These are phyloP conservation scores for Saccopteryx leptura DNA, from an alignment of 2,113 vertebrate species.

Conservation along the genomic window DNA sequence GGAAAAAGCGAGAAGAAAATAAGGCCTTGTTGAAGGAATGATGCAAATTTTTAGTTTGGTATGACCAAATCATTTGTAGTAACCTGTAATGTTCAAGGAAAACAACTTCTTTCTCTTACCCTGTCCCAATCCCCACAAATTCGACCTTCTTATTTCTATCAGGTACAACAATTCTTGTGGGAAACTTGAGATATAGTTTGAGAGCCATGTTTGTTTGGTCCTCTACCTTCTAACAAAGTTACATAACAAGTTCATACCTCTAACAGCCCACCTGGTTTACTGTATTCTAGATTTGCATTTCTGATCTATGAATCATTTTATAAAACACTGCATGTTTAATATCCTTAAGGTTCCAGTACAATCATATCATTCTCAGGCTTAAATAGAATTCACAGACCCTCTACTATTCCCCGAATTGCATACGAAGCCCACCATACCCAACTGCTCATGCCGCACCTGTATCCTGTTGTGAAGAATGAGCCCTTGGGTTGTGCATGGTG, in stretches of 20 bases:
- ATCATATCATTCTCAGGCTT: background rate
- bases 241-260: background rate
- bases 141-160: background rate
- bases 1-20: conserved; percentile 14
- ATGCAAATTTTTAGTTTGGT: background rate
- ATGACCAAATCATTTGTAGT: background rate
- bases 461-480: background rate
- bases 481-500: background rate
- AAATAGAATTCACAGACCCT: background rate
- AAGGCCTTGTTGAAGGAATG: background rate
- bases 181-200: background rate
- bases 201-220: background rate
- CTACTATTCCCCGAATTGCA: background rate
- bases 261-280: background rate
- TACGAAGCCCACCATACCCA: background rate
- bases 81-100: conserved; percentile 4
- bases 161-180: background rate
- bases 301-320: background rate
- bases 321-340: background rate
- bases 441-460: background rate
- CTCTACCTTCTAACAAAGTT: background rate
- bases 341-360: background rate
- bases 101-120: background rate
- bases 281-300: background rate
- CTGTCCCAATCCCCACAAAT: background rate